Evolutionary conservation across 2,888 invertebrate genomes (phyloP).

Genomic region (Abrostola tripartita): DNA sequence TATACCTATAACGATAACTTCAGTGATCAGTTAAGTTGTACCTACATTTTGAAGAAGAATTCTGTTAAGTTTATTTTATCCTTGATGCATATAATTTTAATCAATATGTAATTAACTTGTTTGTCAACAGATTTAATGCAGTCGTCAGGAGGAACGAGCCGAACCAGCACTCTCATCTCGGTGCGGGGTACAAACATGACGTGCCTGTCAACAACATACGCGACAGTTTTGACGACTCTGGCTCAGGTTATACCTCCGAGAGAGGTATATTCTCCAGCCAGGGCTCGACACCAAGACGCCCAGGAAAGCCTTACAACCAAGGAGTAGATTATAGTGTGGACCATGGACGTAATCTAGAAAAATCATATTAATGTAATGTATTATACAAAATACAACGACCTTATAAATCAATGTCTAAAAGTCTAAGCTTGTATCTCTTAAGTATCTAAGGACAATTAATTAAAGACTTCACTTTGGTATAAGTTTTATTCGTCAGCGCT

Average conservation of each 20-base stretch:
- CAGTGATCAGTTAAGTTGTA: no score
- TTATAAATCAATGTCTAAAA: not conserved
- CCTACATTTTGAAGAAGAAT: no score
- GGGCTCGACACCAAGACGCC: conserved; percentile 36
- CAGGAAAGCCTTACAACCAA: conserved; percentile 54
- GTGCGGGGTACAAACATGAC: conserved; percentile 54
- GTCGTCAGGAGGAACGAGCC: conserved; percentile 74
- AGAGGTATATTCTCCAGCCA: conserved; percentile 25
- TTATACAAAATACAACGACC: not conserved
- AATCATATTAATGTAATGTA: conserved; percentile 34
- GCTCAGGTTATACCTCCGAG: conserved; percentile 31
- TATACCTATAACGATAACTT: no score
- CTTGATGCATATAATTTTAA: no score
- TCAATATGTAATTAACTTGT: conserved; percentile 5
- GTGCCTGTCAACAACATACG: conserved; percentile 39
- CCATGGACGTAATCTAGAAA: conserved; percentile 54
- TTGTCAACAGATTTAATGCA: conserved; percentile 74
- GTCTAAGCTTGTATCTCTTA: not conserved
- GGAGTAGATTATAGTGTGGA: conserved; percentile 70
- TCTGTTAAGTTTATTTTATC: no score
- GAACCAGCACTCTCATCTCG: conserved; percentile 62
- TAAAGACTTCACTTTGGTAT: conserved; percentile 41
- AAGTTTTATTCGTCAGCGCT: conserved; percentile 69
- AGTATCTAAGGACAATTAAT: conserved; percentile 4
- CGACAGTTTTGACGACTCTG: conserved; percentile 50